A percentile compares a stretch with the other conserved stretches of the same genome.
Conservation (phyloP, 2,797 vertebrate species). For the Sparidentex hasta region DNA sequence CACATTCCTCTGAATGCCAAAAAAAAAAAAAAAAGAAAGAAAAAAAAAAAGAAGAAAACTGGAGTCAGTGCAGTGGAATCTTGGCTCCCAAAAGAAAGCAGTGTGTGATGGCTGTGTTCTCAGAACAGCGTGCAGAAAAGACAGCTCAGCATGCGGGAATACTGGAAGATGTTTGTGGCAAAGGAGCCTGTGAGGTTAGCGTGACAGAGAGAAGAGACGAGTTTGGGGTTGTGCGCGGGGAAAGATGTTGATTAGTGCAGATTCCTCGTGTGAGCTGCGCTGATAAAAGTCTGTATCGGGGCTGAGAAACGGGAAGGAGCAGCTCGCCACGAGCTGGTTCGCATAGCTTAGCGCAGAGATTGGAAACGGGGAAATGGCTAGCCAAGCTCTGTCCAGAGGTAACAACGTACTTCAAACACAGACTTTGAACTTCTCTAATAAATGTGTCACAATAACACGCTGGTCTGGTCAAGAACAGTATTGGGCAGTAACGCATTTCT, state of each 20-base stretch:
- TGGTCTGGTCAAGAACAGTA: too few species aligned
- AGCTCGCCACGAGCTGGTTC: neutral
- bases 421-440: neutral
- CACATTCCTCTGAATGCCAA: constrained; percentile 69
- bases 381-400: neutral
- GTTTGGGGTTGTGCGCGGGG: constrained; percentile 25
- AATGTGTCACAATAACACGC: too few species aligned
- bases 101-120: constrained; percentile 77
- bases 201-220: constrained; percentile 66
- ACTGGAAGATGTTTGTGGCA: constrained; percentile 75
- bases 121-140: constrained; percentile 74
- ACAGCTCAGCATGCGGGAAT: constrained; percentile 78
- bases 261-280: constrained; percentile 32
- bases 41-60: constrained; percentile 5
- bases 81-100: constrained; percentile 80
- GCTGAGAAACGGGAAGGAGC: neutral
- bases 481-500: too few species aligned
- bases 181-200: constrained; percentile 69
- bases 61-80: constrained; percentile 77
- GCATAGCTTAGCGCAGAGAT: neutral
- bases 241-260: constrained; percentile 47
- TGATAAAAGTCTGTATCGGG: neutral
- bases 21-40: constrained; percentile 43
- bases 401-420: neutral
- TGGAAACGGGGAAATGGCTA: neutral